phyloP scores from a whole-genome alignment of 1,140 invertebrate genomes.

The Meloidogyne hapla region DNA sequence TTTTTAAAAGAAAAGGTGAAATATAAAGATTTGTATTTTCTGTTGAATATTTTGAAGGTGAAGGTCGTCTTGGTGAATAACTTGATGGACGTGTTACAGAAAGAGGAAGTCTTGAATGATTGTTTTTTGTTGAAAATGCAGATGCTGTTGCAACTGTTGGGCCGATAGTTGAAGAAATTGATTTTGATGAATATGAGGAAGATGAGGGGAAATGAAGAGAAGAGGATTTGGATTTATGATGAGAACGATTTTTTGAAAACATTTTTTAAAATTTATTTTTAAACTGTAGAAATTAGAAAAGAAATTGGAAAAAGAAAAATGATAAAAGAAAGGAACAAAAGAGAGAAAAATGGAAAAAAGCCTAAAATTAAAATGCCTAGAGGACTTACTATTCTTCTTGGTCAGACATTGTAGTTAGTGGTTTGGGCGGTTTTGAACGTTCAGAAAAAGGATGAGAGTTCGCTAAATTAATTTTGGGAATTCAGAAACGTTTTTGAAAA shows the following conservation, averaged over 20 bases:
- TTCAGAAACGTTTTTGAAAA: neutral
- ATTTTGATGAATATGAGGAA: constrained; percentile 3
- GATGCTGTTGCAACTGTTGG: constrained; percentile 2
- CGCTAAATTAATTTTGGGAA: neutral
- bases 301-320: neutral
- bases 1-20: constrained; percentile 25
- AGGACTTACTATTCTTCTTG: constrained; percentile 47
- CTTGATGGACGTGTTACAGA: neutral
- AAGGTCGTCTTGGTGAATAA: neutral
- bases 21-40: neutral
- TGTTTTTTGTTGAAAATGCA: neutral
- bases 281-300: neutral
- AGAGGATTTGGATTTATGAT: neutral
- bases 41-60: neutral
- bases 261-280: neutral
- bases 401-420: constrained; percentile 35
- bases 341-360: constrained; percentile 10
- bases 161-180: neutral
- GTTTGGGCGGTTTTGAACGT: neutral
- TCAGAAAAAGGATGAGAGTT: neutral
- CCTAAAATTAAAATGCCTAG: too few relatives aligned
- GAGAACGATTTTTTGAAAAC: constrained; percentile 7
- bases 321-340: neutral
- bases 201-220: constrained; percentile 10
- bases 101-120: neutral